Percentiles rank a stretch among this genome's conserved stretches.
Evolutionary conservation across 2,113 vertebrate genomes (phyloP).

Genomic region (Eurypyga helias): DNA sequence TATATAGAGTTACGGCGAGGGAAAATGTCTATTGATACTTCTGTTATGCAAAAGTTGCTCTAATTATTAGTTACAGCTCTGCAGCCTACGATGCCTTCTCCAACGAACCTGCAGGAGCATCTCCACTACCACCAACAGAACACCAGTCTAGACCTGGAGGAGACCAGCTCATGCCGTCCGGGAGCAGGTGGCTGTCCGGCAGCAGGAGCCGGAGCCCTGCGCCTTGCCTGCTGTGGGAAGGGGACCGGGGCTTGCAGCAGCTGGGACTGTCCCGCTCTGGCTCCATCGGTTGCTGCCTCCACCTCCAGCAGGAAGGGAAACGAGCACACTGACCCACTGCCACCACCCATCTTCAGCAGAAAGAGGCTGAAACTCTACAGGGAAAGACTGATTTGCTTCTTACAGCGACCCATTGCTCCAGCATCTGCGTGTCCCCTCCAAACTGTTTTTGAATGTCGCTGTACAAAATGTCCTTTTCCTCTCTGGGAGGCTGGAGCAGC

Average conservation of each 20-base stretch:
- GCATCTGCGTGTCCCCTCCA: neutral
- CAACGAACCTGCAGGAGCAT: neutral
- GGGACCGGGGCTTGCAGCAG: neutral
- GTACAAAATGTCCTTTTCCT: neutral
- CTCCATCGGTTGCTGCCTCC: neutral
- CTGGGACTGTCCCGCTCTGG: neutral
- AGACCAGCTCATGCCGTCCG: neutral
- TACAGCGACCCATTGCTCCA: neutral
- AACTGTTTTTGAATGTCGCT: neutral
- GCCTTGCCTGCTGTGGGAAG: neutral
- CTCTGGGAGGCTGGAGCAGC: neutral
- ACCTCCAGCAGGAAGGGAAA: neutral
- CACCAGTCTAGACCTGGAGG: neutral
- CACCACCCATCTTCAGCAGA: neutral
- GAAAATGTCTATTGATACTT: neutral
- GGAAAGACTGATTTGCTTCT: neutral
- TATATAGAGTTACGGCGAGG: neutral
- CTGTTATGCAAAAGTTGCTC: neutral
- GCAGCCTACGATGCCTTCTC: neutral
- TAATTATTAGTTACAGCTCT: neutral
- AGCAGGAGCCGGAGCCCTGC: neutral
- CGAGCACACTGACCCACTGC: neutral
- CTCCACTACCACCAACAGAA: neutral
- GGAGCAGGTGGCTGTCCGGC: rapidly evolving
- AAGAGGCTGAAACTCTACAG: neutral